Base-by-base conservation (phyloP, 2,888 invertebrate species). In the Dynastes tityus region DNA sequence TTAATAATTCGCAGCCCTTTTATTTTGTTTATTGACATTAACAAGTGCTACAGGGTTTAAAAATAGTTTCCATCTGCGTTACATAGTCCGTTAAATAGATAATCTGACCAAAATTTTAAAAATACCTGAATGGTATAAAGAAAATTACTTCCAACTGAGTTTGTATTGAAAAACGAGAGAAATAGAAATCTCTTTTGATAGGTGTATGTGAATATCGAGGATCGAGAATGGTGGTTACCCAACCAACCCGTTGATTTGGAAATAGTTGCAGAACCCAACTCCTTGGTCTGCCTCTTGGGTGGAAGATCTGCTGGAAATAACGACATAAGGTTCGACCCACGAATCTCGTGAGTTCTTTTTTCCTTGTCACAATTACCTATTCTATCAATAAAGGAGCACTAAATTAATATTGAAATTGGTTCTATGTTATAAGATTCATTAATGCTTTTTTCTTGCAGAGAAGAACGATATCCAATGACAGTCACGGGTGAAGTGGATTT, bases 161-260 rank as follows among this genome's bases (percentile, higher is more conserved):
- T 4, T 37, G 32, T 37, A 37, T 37, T 37, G 32, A 37, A 37
- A 37, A 37, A 5, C 32, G 32, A 37, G 5, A 37, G 5, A 37
- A 45, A 45, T 45, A 45, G 11, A 11, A 8, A 8, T 40, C 78
- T 80, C 78, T 78, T 80, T 81, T 80, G 82, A 27, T 85, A 93
- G 93, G 91, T 92, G 61, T 91, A 91, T 13, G 90, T 93, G 9
- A 91, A 91, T 22, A 87, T 93, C 37, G 92, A 93, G 85, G 91
- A 92, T 78, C 88, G 92, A 67, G 90, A 92, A 63, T 92, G 91
- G 90, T 93, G 92, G 92, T 90, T 92, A 77, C 92, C 92, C 0
- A 90, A 91, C 29, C 92, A 93, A 11, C 87, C 91, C 0, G 88
- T 93, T 53, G 91, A 92, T 83, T 87, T 93, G 0, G 89, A 92